These are phyloP conservation scores for Drosophila tripunctata DNA, from an alignment of 2,888 invertebrate genomes.

Conservation along the genomic window DNA sequence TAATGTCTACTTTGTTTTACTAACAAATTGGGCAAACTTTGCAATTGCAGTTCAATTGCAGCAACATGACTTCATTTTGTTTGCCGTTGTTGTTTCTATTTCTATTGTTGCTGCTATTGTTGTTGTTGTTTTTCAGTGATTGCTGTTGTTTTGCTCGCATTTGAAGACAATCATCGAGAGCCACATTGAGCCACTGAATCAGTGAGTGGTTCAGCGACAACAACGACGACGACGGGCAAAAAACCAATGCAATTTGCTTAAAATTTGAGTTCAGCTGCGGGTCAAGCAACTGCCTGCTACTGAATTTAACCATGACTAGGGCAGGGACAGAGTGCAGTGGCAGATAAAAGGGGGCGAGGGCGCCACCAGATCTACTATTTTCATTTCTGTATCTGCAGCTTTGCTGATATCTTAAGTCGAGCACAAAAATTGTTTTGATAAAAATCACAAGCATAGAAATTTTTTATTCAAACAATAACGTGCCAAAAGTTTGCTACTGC, in stretches of 20 bases:
- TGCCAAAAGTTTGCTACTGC: conserved; percentile 83
- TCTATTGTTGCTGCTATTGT: conserved; percentile 23
- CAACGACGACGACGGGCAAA: conserved; percentile 18
- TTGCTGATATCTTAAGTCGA: conserved; percentile 52
- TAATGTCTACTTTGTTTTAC: conserved; percentile 70
- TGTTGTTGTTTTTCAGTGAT: conserved; percentile 20
- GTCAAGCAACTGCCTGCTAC: conserved; percentile 77
- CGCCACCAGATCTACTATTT: conserved; percentile 54
- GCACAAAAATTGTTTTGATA: conserved; percentile 71
- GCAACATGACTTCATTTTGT: conserved; percentile 70
- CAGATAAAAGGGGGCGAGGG: conserved; percentile 35
- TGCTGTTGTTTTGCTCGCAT: conserved; percentile 56
- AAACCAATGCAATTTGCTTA: conserved; percentile 74
- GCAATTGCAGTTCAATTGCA: conserved; percentile 65
- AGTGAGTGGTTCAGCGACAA: conserved; percentile 11
- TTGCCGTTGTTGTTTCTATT: conserved; percentile 28
- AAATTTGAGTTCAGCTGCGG: conserved; percentile 74
- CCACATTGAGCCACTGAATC: conserved; percentile 12
- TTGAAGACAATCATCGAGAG: conserved; percentile 71
- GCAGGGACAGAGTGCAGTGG: neutral
- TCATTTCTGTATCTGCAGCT: conserved; percentile 23
- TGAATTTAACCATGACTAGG: conserved; percentile 63
- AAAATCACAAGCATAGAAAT: conserved; percentile 64
- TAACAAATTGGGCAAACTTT: conserved; percentile 73
- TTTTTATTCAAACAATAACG: conserved; percentile 76